Evolutionary conservation across 2,888 invertebrate genomes (phyloP).

Genomic region (Opisthograptis luteolata): DNA sequence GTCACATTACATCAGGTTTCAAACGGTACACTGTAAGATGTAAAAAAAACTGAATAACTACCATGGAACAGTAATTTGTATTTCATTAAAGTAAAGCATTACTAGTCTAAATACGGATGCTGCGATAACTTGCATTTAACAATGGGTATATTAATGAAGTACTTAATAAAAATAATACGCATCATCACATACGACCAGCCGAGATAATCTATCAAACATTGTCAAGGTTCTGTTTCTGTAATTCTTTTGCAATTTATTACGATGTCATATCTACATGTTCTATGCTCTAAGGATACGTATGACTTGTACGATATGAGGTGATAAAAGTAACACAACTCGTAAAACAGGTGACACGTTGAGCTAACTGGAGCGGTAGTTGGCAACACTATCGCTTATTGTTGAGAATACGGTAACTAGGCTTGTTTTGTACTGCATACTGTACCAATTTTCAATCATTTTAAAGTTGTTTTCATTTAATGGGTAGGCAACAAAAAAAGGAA

Average conservation of each 20-base stretch:
- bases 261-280: conserved; percentile 12
- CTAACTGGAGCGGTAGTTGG: conserved; percentile 22
- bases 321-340: conserved; percentile 26
- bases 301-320: conserved; percentile 19
- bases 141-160: too few species aligned
- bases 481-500: not conserved
- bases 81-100: too few species aligned
- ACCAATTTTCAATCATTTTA: not conserved
- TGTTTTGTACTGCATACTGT: not conserved
- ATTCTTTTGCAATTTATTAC: not conserved
- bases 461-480: not conserved
- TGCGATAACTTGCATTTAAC: too few species aligned
- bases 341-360: conserved; percentile 20
- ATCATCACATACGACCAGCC: too few species aligned
- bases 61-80: too few species aligned
- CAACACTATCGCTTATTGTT: conserved; percentile 26
- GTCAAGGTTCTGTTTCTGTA: too few species aligned
- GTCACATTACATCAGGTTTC: too few species aligned
- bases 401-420: conserved; percentile 3
- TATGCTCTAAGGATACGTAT: conserved; percentile 1
- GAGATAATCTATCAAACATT: too few species aligned
- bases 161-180: too few species aligned
- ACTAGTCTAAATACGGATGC: too few species aligned
- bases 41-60: too few species aligned
- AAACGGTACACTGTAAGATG: too few species aligned